Percentiles rank a stretch among this genome's conserved stretches.
Evolutionary conservation across 1,140 invertebrate genomes (phyloP).

Genomic region (Wiebesia pumilae): DNA sequence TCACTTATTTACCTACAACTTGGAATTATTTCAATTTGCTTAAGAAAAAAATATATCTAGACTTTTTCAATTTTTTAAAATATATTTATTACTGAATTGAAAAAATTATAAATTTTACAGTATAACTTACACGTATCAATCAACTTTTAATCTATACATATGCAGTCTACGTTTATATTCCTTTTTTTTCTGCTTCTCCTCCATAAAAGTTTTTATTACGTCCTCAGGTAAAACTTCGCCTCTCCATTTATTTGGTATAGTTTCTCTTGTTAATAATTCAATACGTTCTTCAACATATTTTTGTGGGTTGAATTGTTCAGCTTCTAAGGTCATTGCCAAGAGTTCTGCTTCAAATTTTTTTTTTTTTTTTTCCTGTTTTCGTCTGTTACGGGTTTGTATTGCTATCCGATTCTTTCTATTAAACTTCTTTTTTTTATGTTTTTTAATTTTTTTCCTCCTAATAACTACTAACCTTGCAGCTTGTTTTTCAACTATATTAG

Average conservation of each 20-base stretch:
- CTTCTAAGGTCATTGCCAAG: slow-evolving; percentile 81
- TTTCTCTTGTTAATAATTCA: slow-evolving; percentile 78
- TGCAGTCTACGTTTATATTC: slow-evolving; percentile 44
- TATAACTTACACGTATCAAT: slow-evolving; percentile 5
- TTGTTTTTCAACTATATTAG: slow-evolving; percentile 76
- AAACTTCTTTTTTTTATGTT: slow-evolving; percentile 87
- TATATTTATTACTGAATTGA: not conserved
- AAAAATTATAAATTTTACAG: slow-evolving; percentile 15
- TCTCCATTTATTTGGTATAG: slow-evolving; percentile 79
- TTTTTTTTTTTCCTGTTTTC: slow-evolving; percentile 82
- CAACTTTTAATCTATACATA: slow-evolving; percentile 46
- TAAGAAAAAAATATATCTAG: not conserved
- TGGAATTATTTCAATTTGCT: not conserved
- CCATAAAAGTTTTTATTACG: slow-evolving; percentile 76
- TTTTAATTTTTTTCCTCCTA: slow-evolving; percentile 88
- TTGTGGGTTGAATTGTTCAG: slow-evolving; percentile 84
- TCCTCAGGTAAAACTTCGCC: slow-evolving; percentile 80
- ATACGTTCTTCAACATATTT: slow-evolving; percentile 81
- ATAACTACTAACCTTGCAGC: slow-evolving; percentile 86
- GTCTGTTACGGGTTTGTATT: slow-evolving; percentile 82
- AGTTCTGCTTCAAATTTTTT: slow-evolving; percentile 84
- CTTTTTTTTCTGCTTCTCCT: slow-evolving; percentile 58
- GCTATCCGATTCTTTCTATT: slow-evolving; percentile 85
- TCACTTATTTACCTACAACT: not conserved
- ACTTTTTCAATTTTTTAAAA: not conserved